These are phyloP conservation scores for Penaeus vannamei DNA, from an alignment of 1,140 invertebrate genomes.

Conservation along the genomic window DNA sequence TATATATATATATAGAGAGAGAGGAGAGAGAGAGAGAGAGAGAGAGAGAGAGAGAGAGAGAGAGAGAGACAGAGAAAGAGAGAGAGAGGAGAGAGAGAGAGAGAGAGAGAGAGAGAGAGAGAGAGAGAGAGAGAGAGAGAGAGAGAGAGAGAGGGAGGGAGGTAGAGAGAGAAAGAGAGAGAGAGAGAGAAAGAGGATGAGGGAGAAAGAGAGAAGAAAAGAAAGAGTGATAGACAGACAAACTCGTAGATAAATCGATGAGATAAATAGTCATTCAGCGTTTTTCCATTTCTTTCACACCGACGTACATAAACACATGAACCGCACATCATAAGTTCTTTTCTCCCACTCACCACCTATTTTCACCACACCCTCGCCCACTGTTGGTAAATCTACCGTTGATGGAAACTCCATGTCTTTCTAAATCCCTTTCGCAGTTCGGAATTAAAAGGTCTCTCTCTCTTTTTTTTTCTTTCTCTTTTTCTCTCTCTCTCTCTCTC, in stretches of 20 bases:
- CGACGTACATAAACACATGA: too few species aligned
- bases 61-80: not conserved
- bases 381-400: too few species aligned
- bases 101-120: constrained; percentile 11
- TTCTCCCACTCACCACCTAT: too few species aligned
- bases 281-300: too few species aligned
- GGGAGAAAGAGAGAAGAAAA: not conserved
- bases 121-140: constrained; percentile 25
- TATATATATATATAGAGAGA: not conserved
- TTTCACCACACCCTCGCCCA: too few species aligned
- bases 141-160: not conserved
- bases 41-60: too few species aligned
- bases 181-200: not conserved
- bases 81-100: not conserved
- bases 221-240: not conserved
- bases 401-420: too few species aligned
- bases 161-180: not conserved
- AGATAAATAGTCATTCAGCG: not conserved
- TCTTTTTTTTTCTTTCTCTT: too few species aligned
- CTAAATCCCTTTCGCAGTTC: too few species aligned
- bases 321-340: too few species aligned
- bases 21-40: constrained; percentile 17
- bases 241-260: not conserved
- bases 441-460: too few species aligned
- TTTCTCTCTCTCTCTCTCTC: too few species aligned